These are phyloP conservation scores for Amblyopsis hoosieri DNA, from an alignment of 2,797 vertebrate species.

Conservation along the genomic window DNA sequence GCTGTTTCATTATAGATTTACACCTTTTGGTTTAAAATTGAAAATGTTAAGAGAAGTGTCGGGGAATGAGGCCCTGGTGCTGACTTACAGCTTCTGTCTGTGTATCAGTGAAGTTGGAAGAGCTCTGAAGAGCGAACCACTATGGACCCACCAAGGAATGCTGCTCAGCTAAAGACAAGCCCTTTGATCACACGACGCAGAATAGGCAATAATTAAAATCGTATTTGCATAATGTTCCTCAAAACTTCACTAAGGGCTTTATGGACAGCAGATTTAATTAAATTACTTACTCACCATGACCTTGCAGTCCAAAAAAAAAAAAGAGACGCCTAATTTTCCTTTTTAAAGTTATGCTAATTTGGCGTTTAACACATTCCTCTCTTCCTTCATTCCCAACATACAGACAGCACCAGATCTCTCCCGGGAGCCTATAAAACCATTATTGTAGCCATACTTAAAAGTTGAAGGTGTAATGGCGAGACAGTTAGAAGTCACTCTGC, in stretches of 20 bases:
- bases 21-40: too few species aligned
- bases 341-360: constrained; percentile 65
- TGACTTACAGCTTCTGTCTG: not conserved
- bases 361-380: constrained; percentile 45
- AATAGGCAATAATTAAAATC: constrained; percentile 73
- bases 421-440: constrained; percentile 39
- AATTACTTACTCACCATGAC: constrained; percentile 62
- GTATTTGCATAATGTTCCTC: constrained; percentile 74
- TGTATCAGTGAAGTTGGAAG: constrained; percentile 18
- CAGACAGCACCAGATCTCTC: constrained; percentile 32
- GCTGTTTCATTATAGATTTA: too few species aligned
- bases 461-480: constrained; percentile 55
- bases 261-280: constrained; percentile 78
- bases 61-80: too few species aligned
- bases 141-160: constrained; percentile 38
- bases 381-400: constrained; percentile 23
- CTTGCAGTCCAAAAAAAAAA: constrained; percentile 46
- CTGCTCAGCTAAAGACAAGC: constrained; percentile 50
- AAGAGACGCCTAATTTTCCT: constrained; percentile 33
- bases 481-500: constrained; percentile 66
- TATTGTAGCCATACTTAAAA: constrained; percentile 36
- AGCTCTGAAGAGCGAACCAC: constrained; percentile 32
- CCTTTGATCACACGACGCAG: constrained; percentile 66
- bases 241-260: constrained; percentile 59
- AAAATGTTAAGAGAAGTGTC: too few species aligned